Evolutionary conservation across 1,140 invertebrate species (phyloP).

Genomic region (Neotoxoptera formosana): DNA sequence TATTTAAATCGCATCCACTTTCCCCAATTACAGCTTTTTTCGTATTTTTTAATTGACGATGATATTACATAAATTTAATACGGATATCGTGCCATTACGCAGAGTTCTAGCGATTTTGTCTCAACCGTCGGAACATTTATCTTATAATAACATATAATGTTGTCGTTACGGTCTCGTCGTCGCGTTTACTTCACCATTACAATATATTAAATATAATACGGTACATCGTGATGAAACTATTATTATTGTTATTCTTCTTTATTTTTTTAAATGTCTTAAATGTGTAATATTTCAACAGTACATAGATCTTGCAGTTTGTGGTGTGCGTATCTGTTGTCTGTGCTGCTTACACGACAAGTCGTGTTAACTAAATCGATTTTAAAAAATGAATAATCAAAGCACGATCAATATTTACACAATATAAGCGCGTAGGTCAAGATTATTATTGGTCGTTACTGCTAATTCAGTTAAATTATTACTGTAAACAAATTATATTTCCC

Average conservation of each 20-base stretch:
- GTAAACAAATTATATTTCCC: background rate
- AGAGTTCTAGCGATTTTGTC: background rate
- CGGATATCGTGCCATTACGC: background rate
- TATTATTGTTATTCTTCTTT: background rate
- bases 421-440: too few relatives aligned
- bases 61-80: background rate
- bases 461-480: background rate
- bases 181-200: background rate
- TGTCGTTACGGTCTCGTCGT: background rate
- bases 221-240: background rate
- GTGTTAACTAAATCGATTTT: background rate
- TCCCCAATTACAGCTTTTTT: conserved; percentile 3
- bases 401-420: too few relatives aligned
- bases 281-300: too few relatives aligned
- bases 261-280: background rate
- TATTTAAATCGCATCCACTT: background rate
- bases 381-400: too few relatives aligned
- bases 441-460: background rate
- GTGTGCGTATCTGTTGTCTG: too few relatives aligned
- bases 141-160: background rate
- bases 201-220: background rate
- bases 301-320: too few relatives aligned
- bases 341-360: too few relatives aligned
- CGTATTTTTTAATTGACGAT: background rate
- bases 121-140: background rate